Evolutionary conservation across 2,888 invertebrate genomes (phyloP), one percentile per base, ranked within the genome.

Genomic region (Tinea trinotella): DNA sequence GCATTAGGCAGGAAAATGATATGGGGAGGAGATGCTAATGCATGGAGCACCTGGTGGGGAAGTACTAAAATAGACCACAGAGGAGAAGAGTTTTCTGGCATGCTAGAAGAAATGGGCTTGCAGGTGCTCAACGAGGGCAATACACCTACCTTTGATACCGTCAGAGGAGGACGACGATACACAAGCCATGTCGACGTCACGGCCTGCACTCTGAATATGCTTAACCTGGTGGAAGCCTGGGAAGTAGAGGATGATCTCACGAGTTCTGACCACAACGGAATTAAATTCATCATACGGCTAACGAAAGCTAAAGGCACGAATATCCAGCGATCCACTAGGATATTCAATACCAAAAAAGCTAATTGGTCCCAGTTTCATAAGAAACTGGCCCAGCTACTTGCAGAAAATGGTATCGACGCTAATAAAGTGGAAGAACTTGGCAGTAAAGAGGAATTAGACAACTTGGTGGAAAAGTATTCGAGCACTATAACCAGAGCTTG

Each of bases 251-350:
- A 5, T 3, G 52, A 49, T 0, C 7, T 59, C 0, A 55, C 56
- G 0, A 54, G 53, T 22, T 56, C 59, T n/a, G 59, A 59, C 55
- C 59, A 59, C 52, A 57, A 57, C 10, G 54, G 35, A 3, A 56
- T 59, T 3, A 7, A 12, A 4, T 57, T 57, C 24, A 10, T 18
- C 9, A 22, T 57, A 0, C 17, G 9, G 35, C 13, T 55, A 13
- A 7, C 49, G 15, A 56, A 53, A 44, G 13, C 52, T n/a, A 53
- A 24, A 52, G 53, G 56, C 12, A 20, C 30, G 1, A 19, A 30
- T 12, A 55, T 57, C 1, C 9, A 50, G 5, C 36, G 57, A 6
- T 55, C 56, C 0, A 59, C 59, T 10, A 53, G 59, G 20, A 13
- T 34, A 17, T 59, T 44, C 15, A 57, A 56, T 12, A 59, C 54